phyloP scores from a whole-genome alignment of 2,113 vertebrate species.

The Larimichthys polyactis region DNA sequence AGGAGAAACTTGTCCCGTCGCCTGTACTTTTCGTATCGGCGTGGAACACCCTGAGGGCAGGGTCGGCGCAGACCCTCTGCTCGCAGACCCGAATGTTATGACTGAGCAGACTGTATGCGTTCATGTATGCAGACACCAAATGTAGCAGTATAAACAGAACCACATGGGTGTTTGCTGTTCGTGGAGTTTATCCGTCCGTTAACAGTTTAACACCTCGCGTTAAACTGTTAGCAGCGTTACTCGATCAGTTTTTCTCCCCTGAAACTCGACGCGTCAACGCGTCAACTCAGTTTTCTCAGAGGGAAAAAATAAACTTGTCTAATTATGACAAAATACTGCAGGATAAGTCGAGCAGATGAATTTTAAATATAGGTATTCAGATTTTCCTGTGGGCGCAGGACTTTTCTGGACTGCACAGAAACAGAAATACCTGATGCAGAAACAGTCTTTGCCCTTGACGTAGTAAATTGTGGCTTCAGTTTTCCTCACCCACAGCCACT shows the following conservation, averaged over 20 bases:
- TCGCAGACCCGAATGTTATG: background rate
- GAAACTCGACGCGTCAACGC: background rate
- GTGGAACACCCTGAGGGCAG: background rate
- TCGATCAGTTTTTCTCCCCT: background rate
- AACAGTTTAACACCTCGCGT: background rate
- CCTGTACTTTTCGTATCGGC: background rate
- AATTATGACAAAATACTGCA: background rate
- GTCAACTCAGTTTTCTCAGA: background rate
- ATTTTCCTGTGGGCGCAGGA: background rate
- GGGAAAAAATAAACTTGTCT: background rate
- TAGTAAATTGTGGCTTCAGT: slow-evolving; percentile 32
- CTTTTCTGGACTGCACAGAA: background rate
- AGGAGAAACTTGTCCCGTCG: background rate
- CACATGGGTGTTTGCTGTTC: background rate
- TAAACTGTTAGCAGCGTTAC: background rate
- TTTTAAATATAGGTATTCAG: background rate
- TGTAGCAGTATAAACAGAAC: slow-evolving; percentile 10
- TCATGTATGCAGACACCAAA: slow-evolving; percentile 11
- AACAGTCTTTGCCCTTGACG: slow-evolving; percentile 13
- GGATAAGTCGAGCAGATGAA: background rate
- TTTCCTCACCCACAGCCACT: slow-evolving; percentile 36
- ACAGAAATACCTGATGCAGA: slow-evolving; percentile 31
- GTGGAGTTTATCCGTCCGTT: background rate
- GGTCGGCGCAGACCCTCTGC: background rate
- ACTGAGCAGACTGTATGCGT: background rate